Percentiles rank a stretch among this genome's conserved stretches.
Conservation (phyloP, 1,140 invertebrate species). For the Leptinotarsa defecta region DNA sequence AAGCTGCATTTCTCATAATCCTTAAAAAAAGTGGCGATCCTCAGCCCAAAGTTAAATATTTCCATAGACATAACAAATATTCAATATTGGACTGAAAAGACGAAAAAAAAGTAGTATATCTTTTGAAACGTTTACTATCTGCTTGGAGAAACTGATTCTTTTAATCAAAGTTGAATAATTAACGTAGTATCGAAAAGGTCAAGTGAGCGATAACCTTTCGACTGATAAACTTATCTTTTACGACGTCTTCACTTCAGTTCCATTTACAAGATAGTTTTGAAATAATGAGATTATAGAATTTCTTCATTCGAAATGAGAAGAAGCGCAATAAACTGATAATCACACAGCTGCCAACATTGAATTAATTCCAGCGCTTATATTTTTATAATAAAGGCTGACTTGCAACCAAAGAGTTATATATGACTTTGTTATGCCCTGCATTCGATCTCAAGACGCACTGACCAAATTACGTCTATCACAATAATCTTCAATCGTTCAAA, state of each 20-base stretch:
- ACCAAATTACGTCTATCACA: too few relatives aligned
- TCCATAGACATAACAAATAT: constrained; percentile 1
- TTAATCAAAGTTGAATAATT: constrained; percentile 15
- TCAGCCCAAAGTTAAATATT: not conserved
- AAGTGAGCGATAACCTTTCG: not conserved
- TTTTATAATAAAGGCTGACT: too few relatives aligned
- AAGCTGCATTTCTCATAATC: not conserved
- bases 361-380: not conserved
- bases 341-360: not conserved
- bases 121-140: not conserved
- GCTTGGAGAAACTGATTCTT: not conserved
- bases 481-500: too few relatives aligned
- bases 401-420: too few relatives aligned
- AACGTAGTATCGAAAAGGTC: constrained; percentile 19
- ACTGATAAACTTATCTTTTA: not conserved
- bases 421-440: too few relatives aligned
- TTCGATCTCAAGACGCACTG: too few relatives aligned
- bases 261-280: not conserved
- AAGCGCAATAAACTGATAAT: too few relatives aligned
- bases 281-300: constrained; percentile 4
- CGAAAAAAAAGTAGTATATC: not conserved
- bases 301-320: not conserved
- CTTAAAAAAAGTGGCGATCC: not conserved
- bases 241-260: not conserved
- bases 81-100: not conserved